phyloP scores from a whole-genome alignment of 2,888 invertebrate species.

The Caenorhabditis afra region DNA sequence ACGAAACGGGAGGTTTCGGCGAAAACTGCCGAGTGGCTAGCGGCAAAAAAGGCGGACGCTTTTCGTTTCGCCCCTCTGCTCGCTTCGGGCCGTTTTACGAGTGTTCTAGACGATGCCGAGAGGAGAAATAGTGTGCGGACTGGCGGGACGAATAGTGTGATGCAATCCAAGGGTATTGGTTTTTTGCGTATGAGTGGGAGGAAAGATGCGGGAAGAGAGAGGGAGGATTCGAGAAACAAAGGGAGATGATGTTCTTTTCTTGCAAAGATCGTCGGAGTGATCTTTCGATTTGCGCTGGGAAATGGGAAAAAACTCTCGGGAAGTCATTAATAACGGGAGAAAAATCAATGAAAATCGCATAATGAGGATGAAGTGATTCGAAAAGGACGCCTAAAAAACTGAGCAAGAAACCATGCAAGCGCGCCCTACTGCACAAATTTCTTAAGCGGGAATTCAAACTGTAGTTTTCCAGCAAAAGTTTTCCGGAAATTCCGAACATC shows the following conservation, averaged over 20 bases:
- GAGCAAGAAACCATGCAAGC: conserved; percentile 5
- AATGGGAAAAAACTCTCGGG: neutral
- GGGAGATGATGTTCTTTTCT: neutral
- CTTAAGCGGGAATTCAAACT: neutral
- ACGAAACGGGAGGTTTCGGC: neutral
- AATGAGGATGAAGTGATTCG: no score
- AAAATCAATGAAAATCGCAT: no score
- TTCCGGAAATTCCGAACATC: no score
- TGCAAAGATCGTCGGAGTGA: neutral
- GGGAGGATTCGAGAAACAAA: neutral
- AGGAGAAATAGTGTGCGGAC: neutral
- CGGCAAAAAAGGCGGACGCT: neutral
- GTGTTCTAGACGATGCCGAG: neutral
- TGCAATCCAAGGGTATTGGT: neutral
- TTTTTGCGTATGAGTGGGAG: neutral
- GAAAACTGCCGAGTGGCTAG: neutral
- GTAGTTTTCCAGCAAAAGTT: neutral
- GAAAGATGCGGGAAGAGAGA: neutral
- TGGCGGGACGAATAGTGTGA: neutral
- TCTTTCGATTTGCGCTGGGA: neutral
- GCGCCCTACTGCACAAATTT: neutral
- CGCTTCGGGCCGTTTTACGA: neutral
- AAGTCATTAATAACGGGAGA: neutral
- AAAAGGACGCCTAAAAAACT: neutral
- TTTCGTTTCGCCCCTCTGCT: neutral